Conservation (phyloP, 2,797 vertebrate genomes). For the Oreonectes daqikongensis region DNA sequence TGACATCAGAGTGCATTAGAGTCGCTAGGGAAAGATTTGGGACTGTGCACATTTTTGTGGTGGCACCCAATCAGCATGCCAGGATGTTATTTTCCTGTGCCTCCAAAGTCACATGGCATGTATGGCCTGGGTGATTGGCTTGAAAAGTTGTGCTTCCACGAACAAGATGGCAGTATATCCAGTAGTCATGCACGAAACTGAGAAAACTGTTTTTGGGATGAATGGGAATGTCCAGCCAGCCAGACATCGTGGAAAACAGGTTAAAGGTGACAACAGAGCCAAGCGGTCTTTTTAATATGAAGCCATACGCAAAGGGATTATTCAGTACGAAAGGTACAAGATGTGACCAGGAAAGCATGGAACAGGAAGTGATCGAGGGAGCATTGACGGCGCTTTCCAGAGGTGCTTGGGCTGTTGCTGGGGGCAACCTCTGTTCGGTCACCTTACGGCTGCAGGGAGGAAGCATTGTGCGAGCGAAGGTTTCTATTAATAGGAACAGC, state of each 20-base stretch:
- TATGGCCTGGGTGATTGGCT: neutral
- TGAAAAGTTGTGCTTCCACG: neutral
- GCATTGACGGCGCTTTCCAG: slow-evolving; percentile 59
- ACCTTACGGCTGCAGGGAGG: slow-evolving; percentile 74
- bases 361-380: slow-evolving; percentile 44
- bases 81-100: neutral
- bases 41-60: no score
- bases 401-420: slow-evolving; percentile 75
- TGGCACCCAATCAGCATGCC: no score
- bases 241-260: slow-evolving; percentile 47
- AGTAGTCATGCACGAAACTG: neutral
- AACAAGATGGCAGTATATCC: neutral
- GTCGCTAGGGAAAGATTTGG: no score
- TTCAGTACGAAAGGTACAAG: neutral
- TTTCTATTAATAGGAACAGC: slow-evolving; percentile 73
- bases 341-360: slow-evolving; percentile 2
- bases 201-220: neutral
- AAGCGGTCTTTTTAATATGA: slow-evolving; percentile 37
- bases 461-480: slow-evolving; percentile 71
- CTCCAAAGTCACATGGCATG: neutral
- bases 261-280: neutral
- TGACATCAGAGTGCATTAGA: neutral
- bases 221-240: neutral
- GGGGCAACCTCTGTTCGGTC: slow-evolving; percentile 78
- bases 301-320: neutral